Evolutionary conservation across 1,140 invertebrate genomes (phyloP).

Genomic region (Plutomurus gul): DNA sequence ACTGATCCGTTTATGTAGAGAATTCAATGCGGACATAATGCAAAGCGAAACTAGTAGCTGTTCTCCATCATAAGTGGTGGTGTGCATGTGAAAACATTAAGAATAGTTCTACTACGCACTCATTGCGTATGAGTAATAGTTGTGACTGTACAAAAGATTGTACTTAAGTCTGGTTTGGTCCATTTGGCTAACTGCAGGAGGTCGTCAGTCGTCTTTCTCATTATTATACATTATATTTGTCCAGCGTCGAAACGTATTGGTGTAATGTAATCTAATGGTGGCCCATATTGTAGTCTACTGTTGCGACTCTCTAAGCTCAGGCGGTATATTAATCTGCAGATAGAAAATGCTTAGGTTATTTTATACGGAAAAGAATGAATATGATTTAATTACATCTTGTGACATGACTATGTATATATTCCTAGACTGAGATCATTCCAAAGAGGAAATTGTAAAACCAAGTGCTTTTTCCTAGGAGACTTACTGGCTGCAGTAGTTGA

Average conservation of each 20-base stretch:
- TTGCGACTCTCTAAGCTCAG: too few relatives aligned
- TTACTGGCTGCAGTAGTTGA: neutral
- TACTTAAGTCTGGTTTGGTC: neutral
- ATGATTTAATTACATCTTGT: slow-evolving; percentile 10
- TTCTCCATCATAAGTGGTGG: too few relatives aligned
- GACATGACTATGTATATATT: neutral
- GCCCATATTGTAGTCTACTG: too few relatives aligned
- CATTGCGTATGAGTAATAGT: too few relatives aligned
- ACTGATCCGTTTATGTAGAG: too few relatives aligned
- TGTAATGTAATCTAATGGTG: neutral
- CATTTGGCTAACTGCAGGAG: slow-evolving; percentile 19
- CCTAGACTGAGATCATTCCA: neutral
- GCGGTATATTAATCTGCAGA: too few relatives aligned
- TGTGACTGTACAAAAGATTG: too few relatives aligned
- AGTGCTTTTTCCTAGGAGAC: neutral
- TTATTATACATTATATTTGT: slow-evolving; percentile 19
- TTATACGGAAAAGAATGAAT: neutral
- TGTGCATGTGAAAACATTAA: too few relatives aligned
- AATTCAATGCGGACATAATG: too few relatives aligned
- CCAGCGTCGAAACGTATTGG: neutral
- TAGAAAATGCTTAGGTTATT: too few relatives aligned
- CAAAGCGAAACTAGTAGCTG: too few relatives aligned
- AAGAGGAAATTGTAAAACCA: neutral
- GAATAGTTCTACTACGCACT: too few relatives aligned
- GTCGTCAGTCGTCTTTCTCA: neutral